These are phyloP conservation scores for Cyclura pinguis DNA, from an alignment of 2,797 vertebrate genomes.

Conservation along the genomic window DNA sequence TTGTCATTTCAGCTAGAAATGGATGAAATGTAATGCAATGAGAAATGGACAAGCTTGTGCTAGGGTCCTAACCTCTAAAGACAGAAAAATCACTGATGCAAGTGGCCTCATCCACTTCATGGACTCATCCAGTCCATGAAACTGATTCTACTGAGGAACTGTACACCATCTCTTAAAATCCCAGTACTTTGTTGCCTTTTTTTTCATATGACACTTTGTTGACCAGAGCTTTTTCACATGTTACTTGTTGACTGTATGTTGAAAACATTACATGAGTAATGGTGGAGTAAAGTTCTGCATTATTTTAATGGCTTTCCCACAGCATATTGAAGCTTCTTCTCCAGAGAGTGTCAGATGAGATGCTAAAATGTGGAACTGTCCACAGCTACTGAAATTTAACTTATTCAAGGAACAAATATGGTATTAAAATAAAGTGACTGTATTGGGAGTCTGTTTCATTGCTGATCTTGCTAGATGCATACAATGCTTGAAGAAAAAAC, in stretches of 20 bases:
- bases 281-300: neutral
- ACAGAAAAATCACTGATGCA: neutral
- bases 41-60: neutral
- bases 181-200: neutral
- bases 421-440: neutral
- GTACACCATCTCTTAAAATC: neutral
- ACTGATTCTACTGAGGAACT: neutral
- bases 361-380: constrained; percentile 2
- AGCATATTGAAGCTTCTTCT: neutral
- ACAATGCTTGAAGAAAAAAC: neutral
- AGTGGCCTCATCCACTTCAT: neutral
- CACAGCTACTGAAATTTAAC: neutral
- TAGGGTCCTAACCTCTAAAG: neutral
- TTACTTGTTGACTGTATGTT: neutral
- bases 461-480: neutral
- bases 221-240: neutral
- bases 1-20: neutral
- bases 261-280: neutral
- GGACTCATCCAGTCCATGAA: neutral
- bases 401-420: neutral
- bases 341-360: neutral
- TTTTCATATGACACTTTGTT: neutral
- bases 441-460: neutral
- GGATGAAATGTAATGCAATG: neutral
- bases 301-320: neutral